Conservation (phyloP, 2,888 invertebrate genomes). For the Apodemia zela region DNA sequence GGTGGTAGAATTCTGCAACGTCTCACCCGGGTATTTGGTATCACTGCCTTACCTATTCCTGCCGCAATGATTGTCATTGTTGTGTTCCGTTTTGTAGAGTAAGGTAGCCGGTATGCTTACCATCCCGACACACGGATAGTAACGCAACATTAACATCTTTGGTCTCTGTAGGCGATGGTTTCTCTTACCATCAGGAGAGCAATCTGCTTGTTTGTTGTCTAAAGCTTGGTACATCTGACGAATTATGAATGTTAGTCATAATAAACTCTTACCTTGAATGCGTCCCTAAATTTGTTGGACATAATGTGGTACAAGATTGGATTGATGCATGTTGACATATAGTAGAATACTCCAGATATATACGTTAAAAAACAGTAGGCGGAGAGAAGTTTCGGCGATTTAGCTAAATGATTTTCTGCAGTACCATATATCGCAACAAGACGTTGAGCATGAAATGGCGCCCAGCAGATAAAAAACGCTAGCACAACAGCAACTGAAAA, state of each 20-base stretch:
- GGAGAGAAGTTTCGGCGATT: constrained; percentile 67
- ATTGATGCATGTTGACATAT: constrained; percentile 95
- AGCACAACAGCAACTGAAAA: constrained; percentile 91
- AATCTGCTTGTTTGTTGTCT: too few species aligned
- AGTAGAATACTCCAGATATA: constrained; percentile 93
- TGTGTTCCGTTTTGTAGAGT: too few species aligned
- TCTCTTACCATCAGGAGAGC: too few species aligned
- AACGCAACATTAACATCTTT: too few species aligned
- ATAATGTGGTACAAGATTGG: constrained; percentile 96
- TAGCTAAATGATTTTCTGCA: constrained; percentile 58
- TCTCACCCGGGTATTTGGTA: too few species aligned
- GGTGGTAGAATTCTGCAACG: too few species aligned
- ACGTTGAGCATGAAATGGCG: constrained; percentile 96
- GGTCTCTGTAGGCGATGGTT: too few species aligned
- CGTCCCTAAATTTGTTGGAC: constrained; percentile 95
- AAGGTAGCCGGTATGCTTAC: too few species aligned
- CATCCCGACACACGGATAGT: too few species aligned
- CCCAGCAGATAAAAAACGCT: constrained; percentile 94
- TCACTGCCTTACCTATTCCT: too few species aligned
- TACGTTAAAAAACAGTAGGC: constrained; percentile 87
- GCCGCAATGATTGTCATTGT: too few species aligned
- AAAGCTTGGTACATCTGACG: too few species aligned
- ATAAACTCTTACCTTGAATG: constrained; percentile 87
- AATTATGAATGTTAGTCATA: constrained; percentile 1
- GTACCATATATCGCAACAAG: constrained; percentile 88